phyloP scores from a whole-genome alignment of 2,888 invertebrate species.

The Trissoscelio sp. region DNA sequence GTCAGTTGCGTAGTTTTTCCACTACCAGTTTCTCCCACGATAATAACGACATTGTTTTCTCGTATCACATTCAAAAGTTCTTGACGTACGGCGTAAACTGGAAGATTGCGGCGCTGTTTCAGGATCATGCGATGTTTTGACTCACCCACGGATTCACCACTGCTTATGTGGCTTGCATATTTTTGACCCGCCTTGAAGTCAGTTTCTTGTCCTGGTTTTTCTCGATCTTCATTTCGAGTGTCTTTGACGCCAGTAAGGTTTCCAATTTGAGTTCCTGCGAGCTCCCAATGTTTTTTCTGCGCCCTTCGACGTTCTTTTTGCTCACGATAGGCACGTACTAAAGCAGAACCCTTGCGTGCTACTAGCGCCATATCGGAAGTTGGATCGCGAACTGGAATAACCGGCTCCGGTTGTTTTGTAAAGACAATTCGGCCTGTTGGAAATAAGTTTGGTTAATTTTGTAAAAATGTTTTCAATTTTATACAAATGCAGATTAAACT shows the following conservation, averaged over 20 bases:
- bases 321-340: slow-evolving; percentile 96
- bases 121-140: slow-evolving; percentile 92
- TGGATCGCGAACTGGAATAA: slow-evolving; percentile 98
- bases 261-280: slow-evolving; percentile 97
- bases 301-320: slow-evolving; percentile 98
- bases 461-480: neutral
- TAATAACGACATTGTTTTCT: slow-evolving; percentile 97
- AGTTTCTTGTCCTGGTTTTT: slow-evolving; percentile 84
- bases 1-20: slow-evolving; percentile 99
- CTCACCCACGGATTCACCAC: slow-evolving; percentile 87
- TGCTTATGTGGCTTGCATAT: slow-evolving; percentile 97
- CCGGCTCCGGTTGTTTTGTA: slow-evolving; percentile 99
- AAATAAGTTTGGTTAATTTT: neutral
- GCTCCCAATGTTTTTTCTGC: slow-evolving; percentile 99
- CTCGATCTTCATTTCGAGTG: slow-evolving; percentile 85
- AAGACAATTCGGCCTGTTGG: slow-evolving; percentile 92
- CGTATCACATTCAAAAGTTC: slow-evolving; percentile 95
- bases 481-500: too few relatives aligned
- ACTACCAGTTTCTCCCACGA: slow-evolving; percentile 97
- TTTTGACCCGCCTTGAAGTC: slow-evolving; percentile 97
- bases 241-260: slow-evolving; percentile 96
- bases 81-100: slow-evolving; percentile 94
- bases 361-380: slow-evolving; percentile 99
- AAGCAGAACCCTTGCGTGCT: slow-evolving; percentile 95
- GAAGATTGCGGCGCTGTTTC: slow-evolving; percentile 95